Evolutionary conservation across 2,797 vertebrate genomes (phyloP).

Genomic region (Gallinago stenura): DNA sequence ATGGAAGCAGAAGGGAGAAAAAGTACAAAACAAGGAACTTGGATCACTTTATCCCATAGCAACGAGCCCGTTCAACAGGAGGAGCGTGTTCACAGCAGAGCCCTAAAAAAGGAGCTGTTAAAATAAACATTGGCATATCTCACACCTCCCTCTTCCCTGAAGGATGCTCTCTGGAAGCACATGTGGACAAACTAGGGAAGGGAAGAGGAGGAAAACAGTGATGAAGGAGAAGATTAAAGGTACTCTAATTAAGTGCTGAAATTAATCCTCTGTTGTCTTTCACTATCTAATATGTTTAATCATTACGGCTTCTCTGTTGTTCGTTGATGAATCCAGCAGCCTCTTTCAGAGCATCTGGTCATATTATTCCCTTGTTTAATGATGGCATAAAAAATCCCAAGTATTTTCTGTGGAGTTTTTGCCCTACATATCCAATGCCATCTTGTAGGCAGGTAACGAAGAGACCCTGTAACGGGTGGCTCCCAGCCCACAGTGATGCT

Average conservation of each 20-base stretch:
- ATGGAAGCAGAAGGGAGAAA: neutral
- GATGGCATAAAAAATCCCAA: neutral
- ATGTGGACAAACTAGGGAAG: conserved; percentile 21
- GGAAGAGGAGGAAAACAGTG: neutral
- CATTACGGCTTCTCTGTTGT: neutral
- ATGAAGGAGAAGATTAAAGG: conserved; percentile 21
- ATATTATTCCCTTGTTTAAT: neutral
- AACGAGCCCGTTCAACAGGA: conserved; percentile 63
- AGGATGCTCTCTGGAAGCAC: conserved; percentile 54
- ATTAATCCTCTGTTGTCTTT: conserved; percentile 33
- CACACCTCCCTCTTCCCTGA: conserved; percentile 65
- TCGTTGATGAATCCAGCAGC: neutral
- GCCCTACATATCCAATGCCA: neutral
- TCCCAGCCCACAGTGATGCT: fast-evolving
- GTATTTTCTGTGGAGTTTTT: neutral
- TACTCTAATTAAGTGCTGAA: neutral
- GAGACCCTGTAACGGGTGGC: too few species aligned
- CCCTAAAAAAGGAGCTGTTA: conserved; percentile 66
- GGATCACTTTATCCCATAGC: conserved; percentile 51
- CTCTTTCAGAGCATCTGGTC: conserved; percentile 31
- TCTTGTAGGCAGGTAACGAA: neutral
- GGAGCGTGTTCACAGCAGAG: conserved; percentile 33
- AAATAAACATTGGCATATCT: conserved; percentile 70
- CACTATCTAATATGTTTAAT: neutral
- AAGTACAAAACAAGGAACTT: neutral